phyloP scores from a whole-genome alignment of 2,888 invertebrate species.

The Clistopyga incitator region DNA sequence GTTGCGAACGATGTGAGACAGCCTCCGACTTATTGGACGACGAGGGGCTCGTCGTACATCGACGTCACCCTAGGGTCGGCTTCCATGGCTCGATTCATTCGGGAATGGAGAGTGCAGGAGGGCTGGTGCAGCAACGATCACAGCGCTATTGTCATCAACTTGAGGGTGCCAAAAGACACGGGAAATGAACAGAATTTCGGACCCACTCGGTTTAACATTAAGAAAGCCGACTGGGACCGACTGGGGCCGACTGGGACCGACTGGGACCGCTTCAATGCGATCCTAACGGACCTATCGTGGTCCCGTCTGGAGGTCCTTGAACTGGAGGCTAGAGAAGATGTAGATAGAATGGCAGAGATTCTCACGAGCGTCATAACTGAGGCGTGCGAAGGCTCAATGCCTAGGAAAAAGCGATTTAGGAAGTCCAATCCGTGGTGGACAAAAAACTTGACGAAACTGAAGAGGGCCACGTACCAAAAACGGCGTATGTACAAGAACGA shows the following conservation, averaged over 20 bases:
- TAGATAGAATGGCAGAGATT: no score
- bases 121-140: conserved; percentile 56
- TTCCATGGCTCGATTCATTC: conserved; percentile 40
- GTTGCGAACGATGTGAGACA: conserved; percentile 40
- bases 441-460: conserved; percentile 30
- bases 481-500: conserved; percentile 37
- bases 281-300: no score
- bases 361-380: no score
- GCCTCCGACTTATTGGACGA: conserved; percentile 50
- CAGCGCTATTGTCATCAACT: conserved; percentile 30
- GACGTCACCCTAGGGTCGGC: conserved; percentile 59
- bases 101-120: conserved; percentile 42
- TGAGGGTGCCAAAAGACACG: conserved; percentile 19
- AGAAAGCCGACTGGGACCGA: no score
- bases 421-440: conserved; percentile 70
- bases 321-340: no score
- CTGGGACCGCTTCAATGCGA: no score
- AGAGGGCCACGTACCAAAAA: conserved; percentile 17
- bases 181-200: conserved; percentile 1
- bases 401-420: conserved; percentile 43
- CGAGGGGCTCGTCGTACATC: conserved; percentile 55
- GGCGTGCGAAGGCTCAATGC: no score
- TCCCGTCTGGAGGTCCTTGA: no score
- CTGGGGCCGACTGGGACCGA: no score
- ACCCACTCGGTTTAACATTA: no score